These are phyloP conservation scores for Arothron firmamentum DNA, from an alignment of 2,113 vertebrate genomes.

Conservation along the genomic window DNA sequence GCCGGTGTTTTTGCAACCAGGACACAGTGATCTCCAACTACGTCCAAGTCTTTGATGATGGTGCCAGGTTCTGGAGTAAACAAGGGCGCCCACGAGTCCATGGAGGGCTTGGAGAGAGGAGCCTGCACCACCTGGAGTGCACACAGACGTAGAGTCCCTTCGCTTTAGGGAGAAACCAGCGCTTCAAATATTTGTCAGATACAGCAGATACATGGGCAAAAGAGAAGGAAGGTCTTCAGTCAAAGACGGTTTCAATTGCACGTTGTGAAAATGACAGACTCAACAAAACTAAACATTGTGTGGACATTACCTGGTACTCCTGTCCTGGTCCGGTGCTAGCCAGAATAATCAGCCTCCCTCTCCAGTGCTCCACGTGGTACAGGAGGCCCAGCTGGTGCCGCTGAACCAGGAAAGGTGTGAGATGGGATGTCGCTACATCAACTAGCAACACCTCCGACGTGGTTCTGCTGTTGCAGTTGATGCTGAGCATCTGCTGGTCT, in stretches of 20 bases:
- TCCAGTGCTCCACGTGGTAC: conserved; percentile 88
- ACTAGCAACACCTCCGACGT: conserved; percentile 89
- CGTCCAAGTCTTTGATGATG: conserved; percentile 86
- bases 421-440: conserved; percentile 70
- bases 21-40: conserved; percentile 84
- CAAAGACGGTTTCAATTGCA: too few species aligned
- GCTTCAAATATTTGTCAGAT: too few species aligned
- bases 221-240: too few species aligned
- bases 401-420: conserved; percentile 81
- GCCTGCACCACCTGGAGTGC: conserved; percentile 81
- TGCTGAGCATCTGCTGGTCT: conserved; percentile 82
- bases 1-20: conserved; percentile 73
- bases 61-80: conserved; percentile 73
- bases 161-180: too few species aligned
- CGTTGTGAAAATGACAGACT: too few species aligned
- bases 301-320: conserved; percentile 80
- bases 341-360: conserved; percentile 81
- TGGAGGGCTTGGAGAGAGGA: conserved; percentile 71
- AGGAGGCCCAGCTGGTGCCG: conserved; percentile 78
- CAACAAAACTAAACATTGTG: background rate
- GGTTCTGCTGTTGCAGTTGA: conserved; percentile 90
- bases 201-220: too few species aligned
- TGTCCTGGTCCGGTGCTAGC: conserved; percentile 82
- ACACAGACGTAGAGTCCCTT: background rate
- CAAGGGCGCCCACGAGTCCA: conserved; percentile 81